A percentile compares a stretch with the other conserved stretches of the same genome.
Conservation (phyloP, 2,113 vertebrate genomes). For the Myanophis thanlyinensis region DNA sequence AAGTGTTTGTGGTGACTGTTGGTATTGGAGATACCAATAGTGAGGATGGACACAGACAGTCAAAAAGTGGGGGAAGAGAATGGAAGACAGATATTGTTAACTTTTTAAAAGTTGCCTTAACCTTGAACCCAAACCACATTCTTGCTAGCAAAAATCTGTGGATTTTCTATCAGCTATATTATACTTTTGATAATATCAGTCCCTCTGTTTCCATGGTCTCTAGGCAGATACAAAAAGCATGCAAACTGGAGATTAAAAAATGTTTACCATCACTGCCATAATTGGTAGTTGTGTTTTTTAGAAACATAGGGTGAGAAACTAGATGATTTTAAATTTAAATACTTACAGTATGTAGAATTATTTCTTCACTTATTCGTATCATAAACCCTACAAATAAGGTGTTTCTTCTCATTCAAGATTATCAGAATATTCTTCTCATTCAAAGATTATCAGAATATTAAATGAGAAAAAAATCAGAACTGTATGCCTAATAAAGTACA, state of each 20-base stretch:
- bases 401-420: neutral
- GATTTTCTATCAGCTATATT: neutral
- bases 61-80: neutral
- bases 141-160: neutral
- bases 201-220: neutral
- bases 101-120: neutral
- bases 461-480: neutral
- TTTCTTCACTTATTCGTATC: neutral
- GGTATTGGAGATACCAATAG: neutral
- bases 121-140: neutral
- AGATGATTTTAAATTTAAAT: neutral
- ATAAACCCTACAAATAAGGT: neutral
- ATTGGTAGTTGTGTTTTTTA: neutral
- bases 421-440: neutral
- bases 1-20: neutral
- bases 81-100: neutral
- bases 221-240: neutral
- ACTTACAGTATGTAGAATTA: neutral
- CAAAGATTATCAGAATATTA: neutral
- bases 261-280: neutral
- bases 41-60: neutral
- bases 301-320: neutral
- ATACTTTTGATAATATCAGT: neutral
- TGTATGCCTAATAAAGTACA: neutral
- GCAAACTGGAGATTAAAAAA: neutral